Base-by-base conservation (phyloP, 2,888 invertebrate genomes). In the Metacarcinus magister region DNA sequence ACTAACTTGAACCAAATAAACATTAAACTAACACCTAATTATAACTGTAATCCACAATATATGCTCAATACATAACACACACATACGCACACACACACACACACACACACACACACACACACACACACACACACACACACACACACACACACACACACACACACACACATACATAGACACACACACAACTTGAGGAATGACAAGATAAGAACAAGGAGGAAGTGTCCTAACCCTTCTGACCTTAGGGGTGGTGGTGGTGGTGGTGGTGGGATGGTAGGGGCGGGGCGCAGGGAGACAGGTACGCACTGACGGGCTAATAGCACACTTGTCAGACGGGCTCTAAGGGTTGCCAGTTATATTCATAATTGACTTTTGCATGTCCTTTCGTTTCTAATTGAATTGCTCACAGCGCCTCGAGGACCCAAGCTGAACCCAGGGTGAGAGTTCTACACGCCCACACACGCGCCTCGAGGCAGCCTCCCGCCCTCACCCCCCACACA, bases 111-210 rank as follows among this genome's bases (percentile, higher is more conserved):
- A 87, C 87, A 87, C 39, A 87, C 28, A 87, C 32, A 87, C 28
- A 87, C 87, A 87, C 87, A 87, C 87, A 87, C 87, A 87, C 87
- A 87, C 87, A 87, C 87, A 87, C 87, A 87, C 87, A 87, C 87
- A 87, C 87, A 87, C 87, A 87, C 87, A 87, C 87, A 87, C 87
- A 87, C 87, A 87, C 87, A 87, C 87, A 87, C 87, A 87, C 87
- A 87, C 87, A 87, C 87, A 87, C 87, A 87, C 87, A 87, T 4
- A 87, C 39, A 87, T 3, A 87, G 1, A 87, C 23, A 87, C 39
- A 87, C 39, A 87, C n/a, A 67, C 19, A 23, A 67, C 19, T 1
- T 67, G 23, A 67, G 67, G 23, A 67, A 16, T 67, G 67, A 67
- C 13, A 19, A 90, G 16, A 7, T 90, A 28, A 23, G 5, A 43